Evolutionary conservation across 2,113 vertebrate species (phyloP).

Genomic region (Pseudorectes ferrugineus): DNA sequence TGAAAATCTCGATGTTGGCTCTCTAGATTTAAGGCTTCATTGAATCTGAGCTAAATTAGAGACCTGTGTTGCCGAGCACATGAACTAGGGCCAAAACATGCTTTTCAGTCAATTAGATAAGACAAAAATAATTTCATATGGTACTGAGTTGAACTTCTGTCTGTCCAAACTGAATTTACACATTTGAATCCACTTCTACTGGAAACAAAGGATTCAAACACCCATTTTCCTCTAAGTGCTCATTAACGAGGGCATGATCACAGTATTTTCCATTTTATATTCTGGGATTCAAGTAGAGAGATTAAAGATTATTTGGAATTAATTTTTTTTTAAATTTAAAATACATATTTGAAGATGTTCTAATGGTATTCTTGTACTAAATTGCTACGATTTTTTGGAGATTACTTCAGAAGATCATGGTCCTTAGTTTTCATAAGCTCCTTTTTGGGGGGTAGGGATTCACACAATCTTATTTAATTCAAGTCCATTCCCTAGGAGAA

Average conservation of each 20-base stretch:
- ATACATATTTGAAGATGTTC: neutral
- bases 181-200: neutral
- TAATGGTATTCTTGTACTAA: neutral
- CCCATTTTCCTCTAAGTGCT: neutral
- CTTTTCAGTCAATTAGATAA: neutral
- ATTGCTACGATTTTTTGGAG: neutral
- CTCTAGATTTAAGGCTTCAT: neutral
- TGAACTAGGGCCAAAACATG: neutral
- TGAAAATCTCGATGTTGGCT: neutral
- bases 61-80: rapidly evolving
- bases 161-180: neutral
- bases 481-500: neutral
- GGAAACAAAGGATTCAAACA: neutral
- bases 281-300: neutral
- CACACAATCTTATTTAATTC: neutral
- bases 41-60: neutral
- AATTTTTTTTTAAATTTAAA: neutral
- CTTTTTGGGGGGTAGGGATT: neutral
- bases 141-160: neutral
- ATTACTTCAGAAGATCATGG: neutral
- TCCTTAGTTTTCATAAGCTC: neutral
- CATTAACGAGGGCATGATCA: neutral
- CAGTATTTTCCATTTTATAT: neutral
- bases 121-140: neutral
- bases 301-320: neutral